A percentile compares a stretch with the other conserved stretches of the same genome.
phyloP scores from a whole-genome alignment of 1,140 invertebrate species.

The Apocrypta bakeri region DNA sequence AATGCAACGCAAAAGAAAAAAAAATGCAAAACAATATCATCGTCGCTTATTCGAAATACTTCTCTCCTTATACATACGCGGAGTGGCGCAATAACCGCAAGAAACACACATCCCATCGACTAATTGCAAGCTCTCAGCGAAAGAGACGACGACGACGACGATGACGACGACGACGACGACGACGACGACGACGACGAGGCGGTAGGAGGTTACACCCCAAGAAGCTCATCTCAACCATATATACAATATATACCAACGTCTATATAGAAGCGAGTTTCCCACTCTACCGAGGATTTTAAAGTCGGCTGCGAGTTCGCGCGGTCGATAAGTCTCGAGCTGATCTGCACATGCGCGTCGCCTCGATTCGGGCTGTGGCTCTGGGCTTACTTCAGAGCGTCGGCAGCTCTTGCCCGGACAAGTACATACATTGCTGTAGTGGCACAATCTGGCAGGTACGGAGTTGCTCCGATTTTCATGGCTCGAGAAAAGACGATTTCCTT shows the following conservation, averaged over 20 bases:
- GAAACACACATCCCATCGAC: background rate
- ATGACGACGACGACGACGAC: too few species aligned
- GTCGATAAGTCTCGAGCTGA: conserved; percentile 43
- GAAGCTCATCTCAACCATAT: background rate
- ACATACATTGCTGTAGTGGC: conserved; percentile 4
- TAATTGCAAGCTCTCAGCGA: background rate
- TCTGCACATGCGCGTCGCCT: conserved; percentile 21
- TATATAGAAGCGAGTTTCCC: background rate
- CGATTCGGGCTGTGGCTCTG: background rate
- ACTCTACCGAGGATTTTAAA: conserved; percentile 12
- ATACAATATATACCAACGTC: background rate
- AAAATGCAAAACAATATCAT: too few species aligned
- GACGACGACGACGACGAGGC: background rate
- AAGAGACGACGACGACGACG: background rate
- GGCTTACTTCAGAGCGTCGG: conserved; percentile 25
- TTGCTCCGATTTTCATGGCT: background rate
- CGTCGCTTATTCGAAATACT: too few species aligned
- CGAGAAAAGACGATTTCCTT: background rate
- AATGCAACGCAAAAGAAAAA: too few species aligned
- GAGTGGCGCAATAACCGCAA: background rate
- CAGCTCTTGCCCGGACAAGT: background rate
- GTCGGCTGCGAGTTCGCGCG: conserved; percentile 19
- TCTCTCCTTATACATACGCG: background rate
- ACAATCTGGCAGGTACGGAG: conserved; percentile 10
- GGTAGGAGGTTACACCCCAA: background rate